A percentile compares a stretch with the other conserved stretches of the same genome.
Evolutionary conservation across 2,113 vertebrate species (phyloP).

Genomic region (Laticauda colubrina): DNA sequence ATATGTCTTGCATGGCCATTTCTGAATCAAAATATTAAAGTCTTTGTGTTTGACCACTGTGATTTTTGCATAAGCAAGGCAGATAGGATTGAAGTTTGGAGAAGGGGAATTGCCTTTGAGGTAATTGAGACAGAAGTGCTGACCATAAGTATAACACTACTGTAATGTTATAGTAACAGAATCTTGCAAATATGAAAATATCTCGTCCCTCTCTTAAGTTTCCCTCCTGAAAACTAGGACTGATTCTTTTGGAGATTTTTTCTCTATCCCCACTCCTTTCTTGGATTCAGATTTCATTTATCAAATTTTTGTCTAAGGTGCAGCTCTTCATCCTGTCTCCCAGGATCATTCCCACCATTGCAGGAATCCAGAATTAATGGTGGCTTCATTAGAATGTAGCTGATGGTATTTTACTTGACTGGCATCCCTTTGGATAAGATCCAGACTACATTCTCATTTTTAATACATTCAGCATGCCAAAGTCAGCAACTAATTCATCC

Average conservation of each 20-base stretch:
- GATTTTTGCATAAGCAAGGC: neutral
- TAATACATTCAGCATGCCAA: neutral
- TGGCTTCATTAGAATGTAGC: neutral
- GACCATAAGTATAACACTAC: neutral
- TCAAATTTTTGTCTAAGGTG: neutral
- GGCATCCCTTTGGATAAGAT: neutral
- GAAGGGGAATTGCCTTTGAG: neutral
- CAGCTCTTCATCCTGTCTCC: neutral
- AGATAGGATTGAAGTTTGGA: neutral
- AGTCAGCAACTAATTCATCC: slow-evolving; percentile 30
- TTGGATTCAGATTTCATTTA: neutral
- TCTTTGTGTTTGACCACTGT: neutral
- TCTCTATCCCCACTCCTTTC: neutral
- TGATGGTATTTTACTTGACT: neutral
- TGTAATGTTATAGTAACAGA: neutral
- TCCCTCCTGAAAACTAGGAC: neutral
- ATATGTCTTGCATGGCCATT: neutral
- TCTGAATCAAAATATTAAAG: neutral
- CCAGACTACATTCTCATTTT: neutral
- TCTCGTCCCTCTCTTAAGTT: neutral
- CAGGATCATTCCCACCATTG: neutral
- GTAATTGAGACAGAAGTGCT: neutral
- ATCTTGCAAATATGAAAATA: neutral
- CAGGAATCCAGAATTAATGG: neutral
- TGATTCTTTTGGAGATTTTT: neutral